These are phyloP conservation scores for Chaenocephalus aceratus DNA, from an alignment of 2,113 vertebrate genomes.

Conservation along the genomic window DNA sequence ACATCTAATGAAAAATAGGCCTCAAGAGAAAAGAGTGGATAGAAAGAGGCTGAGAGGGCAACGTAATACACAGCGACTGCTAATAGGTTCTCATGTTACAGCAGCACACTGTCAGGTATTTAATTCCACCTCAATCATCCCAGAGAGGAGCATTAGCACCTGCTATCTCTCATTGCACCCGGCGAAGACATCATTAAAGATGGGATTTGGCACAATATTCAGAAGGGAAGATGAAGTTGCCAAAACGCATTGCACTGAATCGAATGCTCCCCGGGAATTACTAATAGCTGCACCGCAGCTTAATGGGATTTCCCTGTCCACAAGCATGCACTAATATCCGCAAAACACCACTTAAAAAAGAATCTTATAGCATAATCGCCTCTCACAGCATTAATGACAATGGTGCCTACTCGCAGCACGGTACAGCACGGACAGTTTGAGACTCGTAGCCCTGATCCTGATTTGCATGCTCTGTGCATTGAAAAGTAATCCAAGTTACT, in stretches of 20 bases:
- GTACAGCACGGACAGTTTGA: conserved; percentile 69
- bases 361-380: conserved; percentile 21
- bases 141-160: conserved; percentile 37
- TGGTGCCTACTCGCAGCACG: conserved; percentile 61
- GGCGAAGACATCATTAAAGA: conserved; percentile 28
- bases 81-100: conserved; percentile 15
- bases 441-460: conserved; percentile 61
- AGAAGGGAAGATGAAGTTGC: conserved; percentile 46
- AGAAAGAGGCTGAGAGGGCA: conserved; percentile 6
- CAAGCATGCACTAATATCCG: conserved; percentile 59
- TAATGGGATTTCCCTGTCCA: conserved; percentile 30
- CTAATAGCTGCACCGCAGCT: conserved; percentile 48
- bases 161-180: conserved; percentile 17
- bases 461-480: conserved; percentile 70
- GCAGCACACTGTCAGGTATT: neutral
- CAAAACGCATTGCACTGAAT: conserved; percentile 41
- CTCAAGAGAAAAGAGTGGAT: conserved; percentile 21
- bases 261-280: conserved; percentile 42
- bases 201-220: conserved; percentile 75
- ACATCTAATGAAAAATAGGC: conserved; percentile 45
- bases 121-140: conserved; percentile 10
- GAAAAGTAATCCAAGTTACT: conserved; percentile 45
- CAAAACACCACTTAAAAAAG: conserved; percentile 24
- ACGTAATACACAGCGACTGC: conserved; percentile 4
- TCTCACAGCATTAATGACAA: conserved; percentile 52